phyloP scores from a whole-genome alignment of 2,888 invertebrate species.

The Rhamnusium bicolor region DNA sequence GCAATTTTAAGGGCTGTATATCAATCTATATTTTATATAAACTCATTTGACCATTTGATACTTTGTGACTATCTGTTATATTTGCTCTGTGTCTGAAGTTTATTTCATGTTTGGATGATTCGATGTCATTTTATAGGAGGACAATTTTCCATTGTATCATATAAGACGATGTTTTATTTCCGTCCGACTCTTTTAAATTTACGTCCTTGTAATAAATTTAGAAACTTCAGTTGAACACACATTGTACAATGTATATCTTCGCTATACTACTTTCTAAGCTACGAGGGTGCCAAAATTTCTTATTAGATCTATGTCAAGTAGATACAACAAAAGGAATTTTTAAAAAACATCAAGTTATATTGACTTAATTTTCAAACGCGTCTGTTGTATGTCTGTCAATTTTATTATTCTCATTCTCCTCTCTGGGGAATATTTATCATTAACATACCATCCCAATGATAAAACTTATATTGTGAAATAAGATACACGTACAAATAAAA shows the following conservation, averaged over 20 bases:
- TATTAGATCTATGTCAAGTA: no score
- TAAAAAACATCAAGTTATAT: no score
- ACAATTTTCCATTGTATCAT: slow-evolving; percentile 17
- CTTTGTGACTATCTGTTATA: slow-evolving; percentile 21
- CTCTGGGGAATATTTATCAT: no score
- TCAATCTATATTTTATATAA: background rate
- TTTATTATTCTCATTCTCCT: no score
- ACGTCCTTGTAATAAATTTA: slow-evolving; percentile 8
- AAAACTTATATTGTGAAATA: no score
- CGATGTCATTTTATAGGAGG: slow-evolving; percentile 6
- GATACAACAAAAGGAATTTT: no score
- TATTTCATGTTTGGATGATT: slow-evolving; percentile 10
- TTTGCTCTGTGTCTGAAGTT: slow-evolving; percentile 1
- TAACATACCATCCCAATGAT: no score
- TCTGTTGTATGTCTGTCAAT: no score
- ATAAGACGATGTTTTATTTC: slow-evolving; percentile 8
- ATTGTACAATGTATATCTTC: background rate
- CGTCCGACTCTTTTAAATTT: background rate
- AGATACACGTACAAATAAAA: no score
- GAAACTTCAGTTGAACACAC: background rate
- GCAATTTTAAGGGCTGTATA: background rate
- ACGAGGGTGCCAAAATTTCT: no score
- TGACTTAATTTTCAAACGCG: no score
- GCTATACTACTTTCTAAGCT: background rate
- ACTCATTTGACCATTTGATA: background rate